Conservation (phyloP, 2,888 invertebrate species). For the Drosophila mayaguana region DNA sequence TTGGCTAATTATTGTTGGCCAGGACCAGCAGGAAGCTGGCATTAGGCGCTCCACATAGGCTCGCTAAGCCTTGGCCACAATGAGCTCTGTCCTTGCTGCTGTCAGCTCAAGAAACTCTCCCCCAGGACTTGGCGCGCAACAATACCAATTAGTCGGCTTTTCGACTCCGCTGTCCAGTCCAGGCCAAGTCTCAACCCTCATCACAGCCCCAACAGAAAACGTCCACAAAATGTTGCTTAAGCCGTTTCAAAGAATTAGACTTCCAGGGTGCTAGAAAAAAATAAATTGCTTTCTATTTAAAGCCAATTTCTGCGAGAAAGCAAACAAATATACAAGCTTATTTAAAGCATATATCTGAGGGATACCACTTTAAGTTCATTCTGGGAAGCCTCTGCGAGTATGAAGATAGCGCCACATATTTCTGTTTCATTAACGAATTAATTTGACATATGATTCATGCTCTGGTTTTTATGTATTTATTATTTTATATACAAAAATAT, state of each 20-base stretch:
- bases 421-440: no score
- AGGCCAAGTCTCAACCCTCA: constrained; percentile 57
- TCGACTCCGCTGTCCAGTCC: neutral
- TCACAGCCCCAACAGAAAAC: constrained; percentile 57
- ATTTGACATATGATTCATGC: no score
- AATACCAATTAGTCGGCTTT: constrained; percentile 74
- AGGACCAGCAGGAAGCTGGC: constrained; percentile 16
- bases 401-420: no score
- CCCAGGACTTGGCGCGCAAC: constrained; percentile 36
- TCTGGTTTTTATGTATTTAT: no score
- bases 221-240: constrained; percentile 64
- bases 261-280: constrained; percentile 41
- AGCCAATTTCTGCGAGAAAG: constrained; percentile 1
- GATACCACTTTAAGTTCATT: neutral
- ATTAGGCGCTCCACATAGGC: constrained; percentile 19
- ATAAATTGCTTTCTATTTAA: constrained; percentile 24
- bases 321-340: neutral
- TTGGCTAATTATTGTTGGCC: constrained; percentile 69
- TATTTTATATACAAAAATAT: no score
- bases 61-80: constrained; percentile 47
- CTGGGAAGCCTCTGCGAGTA: no score
- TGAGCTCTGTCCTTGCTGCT: constrained; percentile 42
- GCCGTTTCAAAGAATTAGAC: constrained; percentile 45
- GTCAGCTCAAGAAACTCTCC: constrained; percentile 40
- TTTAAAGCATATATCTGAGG: neutral